phyloP scores from a whole-genome alignment of 2,113 vertebrate species.

The Muntiacus reevesi region DNA sequence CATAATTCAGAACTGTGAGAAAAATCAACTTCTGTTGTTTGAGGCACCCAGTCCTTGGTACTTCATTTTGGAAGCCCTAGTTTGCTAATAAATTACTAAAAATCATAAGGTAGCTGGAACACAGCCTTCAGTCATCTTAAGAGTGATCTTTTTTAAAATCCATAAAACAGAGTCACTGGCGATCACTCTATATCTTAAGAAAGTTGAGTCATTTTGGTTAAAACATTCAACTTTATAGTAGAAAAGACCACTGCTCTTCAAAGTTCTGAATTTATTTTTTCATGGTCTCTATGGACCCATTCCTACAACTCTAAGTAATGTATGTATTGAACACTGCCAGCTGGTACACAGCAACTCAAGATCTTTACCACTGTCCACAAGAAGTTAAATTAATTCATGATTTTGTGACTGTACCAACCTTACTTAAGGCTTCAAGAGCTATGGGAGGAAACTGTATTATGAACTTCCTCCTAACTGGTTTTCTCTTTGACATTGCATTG shows the following conservation, averaged over 20 bases:
- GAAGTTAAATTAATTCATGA: neutral
- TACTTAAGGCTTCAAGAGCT: neutral
- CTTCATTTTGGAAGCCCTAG: neutral
- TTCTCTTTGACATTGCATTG: neutral
- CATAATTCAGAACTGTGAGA: neutral
- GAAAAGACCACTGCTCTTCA: neutral
- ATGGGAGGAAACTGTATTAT: neutral
- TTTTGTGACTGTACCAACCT: neutral
- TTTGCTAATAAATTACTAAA: neutral
- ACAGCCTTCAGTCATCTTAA: neutral
- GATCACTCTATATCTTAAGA: neutral
- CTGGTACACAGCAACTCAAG: neutral
- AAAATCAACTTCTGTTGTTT: conserved; percentile 7
- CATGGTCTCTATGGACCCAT: neutral
- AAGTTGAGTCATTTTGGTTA: neutral
- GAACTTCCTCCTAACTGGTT: neutral
- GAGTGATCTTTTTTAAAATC: neutral
- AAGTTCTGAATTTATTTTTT: conserved; percentile 1
- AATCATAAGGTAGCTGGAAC: neutral
- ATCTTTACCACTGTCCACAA: neutral
- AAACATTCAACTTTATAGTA: neutral
- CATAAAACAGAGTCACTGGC: neutral
- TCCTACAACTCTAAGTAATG: neutral
- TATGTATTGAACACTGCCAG: neutral
- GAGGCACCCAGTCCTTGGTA: neutral